These are phyloP conservation scores for Mellivora capensis DNA, from an alignment of 2,113 vertebrate species.

Conservation along the genomic window DNA sequence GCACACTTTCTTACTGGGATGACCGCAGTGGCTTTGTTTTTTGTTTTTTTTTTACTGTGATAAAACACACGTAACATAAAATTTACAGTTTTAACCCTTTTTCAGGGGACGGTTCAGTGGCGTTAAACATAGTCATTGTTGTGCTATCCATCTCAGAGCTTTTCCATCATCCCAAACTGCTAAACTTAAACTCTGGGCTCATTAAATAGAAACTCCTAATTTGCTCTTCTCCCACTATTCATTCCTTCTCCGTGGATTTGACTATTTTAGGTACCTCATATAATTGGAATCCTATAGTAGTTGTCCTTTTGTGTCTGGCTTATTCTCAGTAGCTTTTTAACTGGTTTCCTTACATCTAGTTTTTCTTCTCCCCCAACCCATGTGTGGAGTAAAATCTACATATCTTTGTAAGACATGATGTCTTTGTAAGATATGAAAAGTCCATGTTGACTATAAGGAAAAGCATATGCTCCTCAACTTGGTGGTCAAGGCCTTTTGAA, in stretches of 20 bases:
- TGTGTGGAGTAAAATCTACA: background rate
- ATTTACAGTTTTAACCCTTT: background rate
- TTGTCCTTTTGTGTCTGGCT: background rate
- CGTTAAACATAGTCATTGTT: background rate
- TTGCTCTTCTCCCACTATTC: background rate
- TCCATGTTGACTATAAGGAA: background rate
- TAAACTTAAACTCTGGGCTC: background rate
- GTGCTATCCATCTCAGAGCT: background rate
- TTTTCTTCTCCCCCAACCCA: background rate
- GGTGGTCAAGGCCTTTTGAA: background rate
- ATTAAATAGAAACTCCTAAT: background rate
- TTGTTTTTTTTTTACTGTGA: background rate
- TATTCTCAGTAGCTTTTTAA: background rate
- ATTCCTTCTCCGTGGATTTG: background rate
- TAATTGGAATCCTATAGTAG: background rate
- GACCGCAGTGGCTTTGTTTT: background rate
- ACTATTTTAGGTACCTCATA: background rate
- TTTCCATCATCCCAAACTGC: background rate
- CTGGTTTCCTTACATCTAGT: background rate
- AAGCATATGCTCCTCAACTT: background rate
- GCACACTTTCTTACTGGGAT: background rate
- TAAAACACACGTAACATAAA: background rate
- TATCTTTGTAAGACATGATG: background rate
- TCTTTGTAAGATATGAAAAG: background rate
- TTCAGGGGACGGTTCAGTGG: background rate